Evolutionary conservation across 2,888 invertebrate species (phyloP), one percentile per base, ranked within the genome.

Genomic region (Sinhomidia bicolor): DNA sequence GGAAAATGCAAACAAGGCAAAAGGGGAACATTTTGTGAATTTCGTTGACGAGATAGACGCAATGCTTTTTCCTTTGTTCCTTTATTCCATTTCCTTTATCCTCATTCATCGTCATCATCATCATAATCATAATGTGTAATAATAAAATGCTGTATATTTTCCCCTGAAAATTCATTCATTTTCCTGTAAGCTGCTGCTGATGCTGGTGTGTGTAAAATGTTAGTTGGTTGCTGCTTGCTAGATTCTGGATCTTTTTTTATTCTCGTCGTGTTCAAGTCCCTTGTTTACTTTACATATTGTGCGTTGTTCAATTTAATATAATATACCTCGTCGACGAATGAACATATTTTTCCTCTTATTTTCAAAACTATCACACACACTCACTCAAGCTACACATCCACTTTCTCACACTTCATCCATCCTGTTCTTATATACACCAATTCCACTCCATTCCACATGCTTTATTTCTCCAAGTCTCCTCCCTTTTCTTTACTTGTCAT

Each of bases 281-380:
- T 51, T 76, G 76, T 76, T 76, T 76, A 47, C 76, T 76, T 76
- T 51, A 17, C 76, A 76, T 76, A 76, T 29, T 62, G 29, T 62
- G 62, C 36, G 20, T 71, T 41, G 20, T 71, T 10, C 41, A 65
- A 32, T 71, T 71, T n/a, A n/a, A n/a, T n/a, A n/a, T 41, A 41
- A 71, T 71, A 71, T 71, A 41, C 36, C 20, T 41, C 4, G 5
- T 41, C 51, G n/a, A n/a, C n/a, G n/a, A n/a, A n/a, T n/a, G n/a
- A n/a, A 36, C 36, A 47, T 60, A 65, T 65, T 65, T 65, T n/a
- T 29, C 41, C 68, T 65, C 12, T 17, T n/a, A n/a, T 17, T 71
- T 23, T 71, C 41, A 71, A 36, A 41, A 71, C 41, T 41, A 36
- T 71, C 36, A 36, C 65, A 65, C 32, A 65, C 65, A 65, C 65